Base-by-base conservation (phyloP, 2,888 invertebrate species). In the Ferrisia virgata region DNA sequence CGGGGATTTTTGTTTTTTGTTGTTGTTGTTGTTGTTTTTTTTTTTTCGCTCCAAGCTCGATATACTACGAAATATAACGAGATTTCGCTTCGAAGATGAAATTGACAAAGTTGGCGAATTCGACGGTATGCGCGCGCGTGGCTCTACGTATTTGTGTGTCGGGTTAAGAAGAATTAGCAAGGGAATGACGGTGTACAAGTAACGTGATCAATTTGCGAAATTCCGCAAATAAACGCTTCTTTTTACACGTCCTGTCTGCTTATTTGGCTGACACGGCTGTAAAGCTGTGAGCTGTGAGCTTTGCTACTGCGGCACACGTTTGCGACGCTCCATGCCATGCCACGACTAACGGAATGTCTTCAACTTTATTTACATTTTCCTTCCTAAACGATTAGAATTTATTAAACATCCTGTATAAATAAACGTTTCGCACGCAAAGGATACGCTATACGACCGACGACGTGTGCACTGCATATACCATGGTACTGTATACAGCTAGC, bases 381-480 rank as follows among this genome's bases (percentile, higher is more conserved):
- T 64, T 64, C 64, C 64, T 64, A 64, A 64, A 64, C 64, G 64
- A 64, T 64, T 64, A 64, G 64, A 64, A 64, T 64, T 64, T 64
- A 64, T 64, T 64, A 64, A 64, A 64, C 64, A 64, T 64, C 64
- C 64, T 64, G 64, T 64, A 64, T 64, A 64, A 64, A 64, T 64
- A 64, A 64, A 64, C 64, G 64, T 64, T 64, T 64, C 64, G 64
- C 64, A 64, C 64, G 64, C 64, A 64, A 64, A 64, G 28, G 64
- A 64, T 28, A 64, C 53, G 18, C 18, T 53, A 53, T 18, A 8
- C 18, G n/a, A 18, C 6, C 39, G 6, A n/a, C 39, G 39, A 39
- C 11, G 39, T 11, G 39, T 8, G 39, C 39, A 5, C 39, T n/a
- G n/a, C n/a, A n/a, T n/a, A n/a, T n/a, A n/a, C n/a, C n/a, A n/a